Evolutionary conservation across 2,888 invertebrate species (phyloP), one percentile per base, ranked within the genome.

Genomic region (Melanchra persicariae): DNA sequence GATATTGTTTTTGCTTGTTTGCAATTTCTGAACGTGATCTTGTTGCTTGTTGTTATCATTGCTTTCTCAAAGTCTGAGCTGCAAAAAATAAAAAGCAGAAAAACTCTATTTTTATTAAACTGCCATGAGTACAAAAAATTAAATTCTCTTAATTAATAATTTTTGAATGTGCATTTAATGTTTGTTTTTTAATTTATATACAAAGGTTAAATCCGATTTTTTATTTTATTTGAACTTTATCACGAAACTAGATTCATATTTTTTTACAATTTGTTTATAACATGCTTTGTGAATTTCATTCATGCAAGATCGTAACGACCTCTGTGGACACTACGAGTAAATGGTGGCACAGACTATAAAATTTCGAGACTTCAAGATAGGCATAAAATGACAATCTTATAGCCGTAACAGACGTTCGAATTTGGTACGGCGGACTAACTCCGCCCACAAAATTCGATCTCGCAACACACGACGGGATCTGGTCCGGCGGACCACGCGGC

Each of bases 221-320:
- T n/a, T 2, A 22, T 15, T 17, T 0, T 22, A 8, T 37, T 22
- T 19, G 10, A 8, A n/a, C 5, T 40, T 6, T 26, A 55, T 24
- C 17, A 30, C 1, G 0, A 49, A 49, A 34, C 15, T 30, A 22
- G 1, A 4, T 15, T 40, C 7, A 5, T 1, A 2, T 49, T 45
- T 73, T 49, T 45, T 73, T n/a, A 2, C 0, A 6, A 10, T 55
- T 63, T 63, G 26, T 45, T 5, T 24, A 1, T 71, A 84, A 15
- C 84, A 37, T 63, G 47, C 84, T 79, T 84, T 45, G 79, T 82
- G 96, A 96, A 70, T 97, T 89, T 85, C 83, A 87, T 87, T 87
- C 85, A 86, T 76, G 40, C 45, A 43, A 64, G 47, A 70, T 55
- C 60, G 69, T 79, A 81, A 85, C 86, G 86, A 85, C 84, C 84